A percentile compares a stretch with the other conserved stretches of the same genome.
Evolutionary conservation across 2,113 vertebrate genomes (phyloP).

Genomic region (Corythaeola cristata): DNA sequence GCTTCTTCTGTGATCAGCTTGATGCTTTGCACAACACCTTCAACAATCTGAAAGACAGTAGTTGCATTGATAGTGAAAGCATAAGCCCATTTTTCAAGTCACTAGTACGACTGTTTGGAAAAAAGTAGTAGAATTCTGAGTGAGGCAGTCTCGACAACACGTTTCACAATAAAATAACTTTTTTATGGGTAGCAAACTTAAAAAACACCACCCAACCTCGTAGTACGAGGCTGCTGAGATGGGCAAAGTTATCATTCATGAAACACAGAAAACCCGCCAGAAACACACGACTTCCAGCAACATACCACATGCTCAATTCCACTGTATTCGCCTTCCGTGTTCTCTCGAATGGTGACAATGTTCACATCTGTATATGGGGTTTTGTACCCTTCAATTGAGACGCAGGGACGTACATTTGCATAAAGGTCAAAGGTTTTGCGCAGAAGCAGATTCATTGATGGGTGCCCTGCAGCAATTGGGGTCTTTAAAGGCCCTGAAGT

Average conservation of each 20-base stretch:
- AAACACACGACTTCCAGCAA: not conserved
- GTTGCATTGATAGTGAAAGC: not conserved
- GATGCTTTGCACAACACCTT: slow-evolving; percentile 96
- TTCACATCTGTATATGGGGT: slow-evolving; percentile 89
- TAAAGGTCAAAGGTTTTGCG: slow-evolving; percentile 96
- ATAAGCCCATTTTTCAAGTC: not conserved
- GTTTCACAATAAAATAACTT: not conserved
- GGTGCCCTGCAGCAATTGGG: slow-evolving; percentile 93
- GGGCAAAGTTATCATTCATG: not conserved
- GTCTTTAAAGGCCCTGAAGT: slow-evolving; percentile 90
- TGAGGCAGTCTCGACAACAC: not conserved
- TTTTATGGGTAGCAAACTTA: not conserved
- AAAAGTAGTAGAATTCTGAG: not conserved
- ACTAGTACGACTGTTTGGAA: not conserved
- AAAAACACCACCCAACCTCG: not conserved
- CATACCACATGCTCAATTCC: slow-evolving; percentile 94
- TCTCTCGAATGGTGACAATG: slow-evolving; percentile 91
- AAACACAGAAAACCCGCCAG: not conserved
- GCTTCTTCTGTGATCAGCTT: slow-evolving; percentile 95
- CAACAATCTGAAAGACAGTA: slow-evolving; percentile 86
- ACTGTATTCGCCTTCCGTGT: slow-evolving; percentile 90
- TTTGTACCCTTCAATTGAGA: slow-evolving; percentile 95
- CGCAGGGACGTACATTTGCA: slow-evolving; percentile 90
- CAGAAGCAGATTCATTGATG: slow-evolving; percentile 94
- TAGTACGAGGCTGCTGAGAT: not conserved